Base-by-base conservation (phyloP, 2,797 vertebrate genomes). In the Loriculus beryllinus region DNA sequence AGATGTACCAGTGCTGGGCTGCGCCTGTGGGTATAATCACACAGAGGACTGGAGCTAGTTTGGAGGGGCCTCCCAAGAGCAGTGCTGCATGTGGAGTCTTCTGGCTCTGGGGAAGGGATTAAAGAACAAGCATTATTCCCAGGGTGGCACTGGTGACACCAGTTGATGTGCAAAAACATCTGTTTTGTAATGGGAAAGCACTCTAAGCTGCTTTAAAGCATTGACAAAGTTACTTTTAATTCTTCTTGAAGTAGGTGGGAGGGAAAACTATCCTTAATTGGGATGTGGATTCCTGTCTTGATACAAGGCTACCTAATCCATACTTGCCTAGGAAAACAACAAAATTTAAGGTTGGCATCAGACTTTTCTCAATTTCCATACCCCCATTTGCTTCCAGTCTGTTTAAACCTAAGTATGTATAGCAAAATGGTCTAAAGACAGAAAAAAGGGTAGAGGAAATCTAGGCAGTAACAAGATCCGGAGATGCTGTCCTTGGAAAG, bases 151-250 rank as follows among this genome's bases (percentile, higher is more conserved):
- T 88, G 33, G 48, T 92, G 86, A 91, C 75, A 87, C 72, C 62
- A 56, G 65, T 2, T 94, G 84, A 75, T 90, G 77, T 88, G 62
- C 57, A 72, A 65, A 78, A 94, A 83, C 92, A 94, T 87, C 86
- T 95, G 86, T 91, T 96, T 90, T 18, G 1, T 85, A 78, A 90
- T 18, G 18, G 59, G 31, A 69, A 78, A 90, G 69, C 68, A 67
- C 65, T 83, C 54, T 45, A 57, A 91, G 54, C 70, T 91, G 69
- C 92, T 89, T 82, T 91, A 48, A 75, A 94, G 69, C 82, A 94
- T 76, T 93, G 91, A 81, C 69, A 86, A 85, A 92, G 71, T 88
- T 92, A 74, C 56, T 94, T 91, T 82, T 86, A 86, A 91, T 95
- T 96, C 60, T 88, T 4, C 33, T 57, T 75, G 79, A 89, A 91